A percentile compares a stretch with the other conserved stretches of the same genome.
phyloP scores from a whole-genome alignment of 2,797 vertebrate species.

The Schizopygopsis malacanthus region DNA sequence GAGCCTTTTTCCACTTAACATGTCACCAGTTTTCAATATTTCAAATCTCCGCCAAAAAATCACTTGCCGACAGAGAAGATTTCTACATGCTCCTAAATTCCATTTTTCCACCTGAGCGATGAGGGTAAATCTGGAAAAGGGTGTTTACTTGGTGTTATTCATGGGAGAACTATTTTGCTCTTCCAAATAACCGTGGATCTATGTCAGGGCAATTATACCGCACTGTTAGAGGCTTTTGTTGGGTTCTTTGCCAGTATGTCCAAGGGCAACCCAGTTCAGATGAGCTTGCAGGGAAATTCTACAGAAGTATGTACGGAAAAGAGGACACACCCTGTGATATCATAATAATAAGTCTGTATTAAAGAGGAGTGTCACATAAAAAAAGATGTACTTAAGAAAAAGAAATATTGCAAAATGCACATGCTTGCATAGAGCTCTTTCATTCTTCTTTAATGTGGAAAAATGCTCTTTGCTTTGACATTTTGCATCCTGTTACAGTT shows the following conservation, averaged over 20 bases:
- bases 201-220: constrained; percentile 47
- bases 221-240: constrained; percentile 49
- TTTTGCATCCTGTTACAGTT: constrained; percentile 10
- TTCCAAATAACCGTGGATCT: constrained; percentile 47
- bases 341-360: not conserved
- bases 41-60: constrained; percentile 16
- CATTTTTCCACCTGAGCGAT: constrained; percentile 53
- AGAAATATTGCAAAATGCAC: not conserved
- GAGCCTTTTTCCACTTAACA: constrained; percentile 39
- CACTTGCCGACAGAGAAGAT: constrained; percentile 7
- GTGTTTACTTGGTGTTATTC: constrained; percentile 48
- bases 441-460: not conserved
- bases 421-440: not conserved
- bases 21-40: constrained; percentile 47
- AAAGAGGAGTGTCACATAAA: not conserved
- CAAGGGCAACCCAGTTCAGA: constrained; percentile 32
- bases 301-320: constrained; percentile 24
- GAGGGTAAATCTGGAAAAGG: constrained; percentile 1
- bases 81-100: constrained; percentile 40
- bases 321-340: constrained; percentile 24
- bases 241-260: not conserved
- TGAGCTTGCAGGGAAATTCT: constrained; percentile 46
- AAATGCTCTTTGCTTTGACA: constrained; percentile 6
- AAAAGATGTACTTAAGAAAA: not conserved
- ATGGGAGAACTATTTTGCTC: constrained; percentile 31